Evolutionary conservation across 2,797 vertebrate species (phyloP), one percentile per base, ranked within the genome.

Genomic region (Brotula barbata): DNA sequence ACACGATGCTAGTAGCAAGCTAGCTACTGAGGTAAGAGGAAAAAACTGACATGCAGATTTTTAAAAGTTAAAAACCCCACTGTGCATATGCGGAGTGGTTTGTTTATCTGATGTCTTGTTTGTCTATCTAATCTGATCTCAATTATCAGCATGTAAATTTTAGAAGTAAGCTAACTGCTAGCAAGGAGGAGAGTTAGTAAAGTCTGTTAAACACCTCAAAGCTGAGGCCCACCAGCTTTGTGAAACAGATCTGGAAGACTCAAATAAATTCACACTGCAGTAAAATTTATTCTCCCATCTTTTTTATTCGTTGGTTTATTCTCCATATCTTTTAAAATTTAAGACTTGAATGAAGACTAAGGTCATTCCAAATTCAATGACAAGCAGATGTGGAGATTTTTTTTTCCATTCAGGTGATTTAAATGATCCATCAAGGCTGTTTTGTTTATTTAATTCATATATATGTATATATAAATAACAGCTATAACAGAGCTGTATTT

Each of bases 1-100:
- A 20, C 76, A 68, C 76, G 80, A 77, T 78, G 84, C 84, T 88
- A 89, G 67, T 11, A 8, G 74, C 85, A 77, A 48, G 28, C 39
- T 60, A 66, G 73, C 75, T 66, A 16, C 40, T 2, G 15, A 78
- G 88, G 88, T 89, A 86, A 77, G 84, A 58, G 47, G 14, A 2
- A 52, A 58, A 64, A 15, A 10, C 2, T 31, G 6, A 1, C 23
- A 50, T 47, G 11, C 6, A 48, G 0, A 1, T 20, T 52, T 68
- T 45, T 7, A 10, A 39, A 9, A 39, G 7, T 14, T 1, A 22
- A 6, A 1, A 12, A 13, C 16, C 19, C 2, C 53, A 2, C 2
- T 3, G 1, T 56, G 13, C 3, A 20, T 31, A 2, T 17, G 1
- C 0, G 1, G n/a, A 6, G 0, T 14, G 1, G 5, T 2, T 15